Percentiles rank a stretch among this genome's conserved stretches.
Evolutionary conservation across 1,140 invertebrate species (phyloP).

Genomic region (Cephus cinctus): DNA sequence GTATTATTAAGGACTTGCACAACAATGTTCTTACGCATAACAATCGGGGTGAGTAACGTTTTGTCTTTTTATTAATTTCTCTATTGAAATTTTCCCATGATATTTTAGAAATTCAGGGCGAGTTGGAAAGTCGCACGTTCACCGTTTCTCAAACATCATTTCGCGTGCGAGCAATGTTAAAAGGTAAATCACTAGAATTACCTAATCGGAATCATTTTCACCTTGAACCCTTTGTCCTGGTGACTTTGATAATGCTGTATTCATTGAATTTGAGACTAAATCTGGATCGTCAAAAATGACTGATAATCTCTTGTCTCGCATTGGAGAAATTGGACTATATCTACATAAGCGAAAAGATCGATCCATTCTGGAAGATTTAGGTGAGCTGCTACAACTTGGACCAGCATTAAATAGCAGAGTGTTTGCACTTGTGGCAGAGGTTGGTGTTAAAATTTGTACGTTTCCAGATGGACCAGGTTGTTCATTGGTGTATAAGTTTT

Average conservation of each 20-base stretch:
- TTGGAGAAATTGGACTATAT: not conserved
- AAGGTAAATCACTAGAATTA: constrained; percentile 37
- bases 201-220: not conserved
- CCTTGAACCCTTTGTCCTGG: not conserved
- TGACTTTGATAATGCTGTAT: no score
- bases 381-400: constrained; percentile 24
- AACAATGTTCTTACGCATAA: constrained; percentile 60
- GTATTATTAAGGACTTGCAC: constrained; percentile 57
- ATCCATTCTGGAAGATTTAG: constrained; percentile 1
- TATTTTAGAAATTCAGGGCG: constrained; percentile 58
- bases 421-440: not conserved
- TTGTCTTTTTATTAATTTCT: not conserved
- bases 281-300: not conserved
- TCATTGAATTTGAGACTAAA: no score
- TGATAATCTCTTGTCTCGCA: not conserved
- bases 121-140: constrained; percentile 54
- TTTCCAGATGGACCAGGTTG: constrained; percentile 1
- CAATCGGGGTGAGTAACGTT: constrained; percentile 51
- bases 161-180: constrained; percentile 40
- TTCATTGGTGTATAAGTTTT: not conserved
- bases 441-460: not conserved
- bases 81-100: not conserved
- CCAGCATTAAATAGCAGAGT: constrained; percentile 14
- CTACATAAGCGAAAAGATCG: not conserved
- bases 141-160: constrained; percentile 44